phyloP scores from a whole-genome alignment of 2,797 vertebrate species.

The Enteromius anoplus region DNA sequence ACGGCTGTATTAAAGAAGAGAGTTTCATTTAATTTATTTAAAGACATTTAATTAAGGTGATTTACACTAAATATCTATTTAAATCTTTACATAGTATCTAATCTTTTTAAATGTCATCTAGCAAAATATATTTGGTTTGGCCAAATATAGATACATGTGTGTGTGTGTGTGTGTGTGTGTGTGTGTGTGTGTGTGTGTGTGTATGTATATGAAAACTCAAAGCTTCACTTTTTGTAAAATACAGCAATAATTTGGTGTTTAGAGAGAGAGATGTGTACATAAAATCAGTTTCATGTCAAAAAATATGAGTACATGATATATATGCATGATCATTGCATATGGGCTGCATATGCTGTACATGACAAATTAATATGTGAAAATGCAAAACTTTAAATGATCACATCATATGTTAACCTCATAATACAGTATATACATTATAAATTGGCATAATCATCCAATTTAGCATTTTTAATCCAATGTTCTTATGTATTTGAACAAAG shows the following conservation, averaged over 20 bases:
- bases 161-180: neutral
- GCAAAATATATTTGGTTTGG: neutral
- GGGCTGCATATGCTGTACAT: neutral
- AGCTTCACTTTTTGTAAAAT: neutral
- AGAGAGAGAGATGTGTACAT: neutral
- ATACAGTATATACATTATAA: neutral
- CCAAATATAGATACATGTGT: neutral
- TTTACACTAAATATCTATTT: neutral
- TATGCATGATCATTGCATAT: neutral
- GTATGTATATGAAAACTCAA: neutral
- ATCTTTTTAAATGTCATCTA: neutral
- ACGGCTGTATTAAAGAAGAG: slow-evolving; percentile 22
- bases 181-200: neutral
- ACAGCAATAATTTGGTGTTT: neutral
- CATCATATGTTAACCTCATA: neutral
- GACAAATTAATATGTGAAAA: neutral
- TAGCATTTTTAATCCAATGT: neutral
- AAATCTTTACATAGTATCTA: neutral
- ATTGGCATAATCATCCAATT: neutral
- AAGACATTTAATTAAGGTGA: neutral
- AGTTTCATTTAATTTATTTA: neutral
- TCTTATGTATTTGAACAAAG: neutral
- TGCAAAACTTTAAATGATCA: neutral
- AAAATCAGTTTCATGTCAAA: neutral
- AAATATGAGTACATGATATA: neutral